phyloP scores from a whole-genome alignment of 2,113 vertebrate species.

The Meleagris gallopavo region DNA sequence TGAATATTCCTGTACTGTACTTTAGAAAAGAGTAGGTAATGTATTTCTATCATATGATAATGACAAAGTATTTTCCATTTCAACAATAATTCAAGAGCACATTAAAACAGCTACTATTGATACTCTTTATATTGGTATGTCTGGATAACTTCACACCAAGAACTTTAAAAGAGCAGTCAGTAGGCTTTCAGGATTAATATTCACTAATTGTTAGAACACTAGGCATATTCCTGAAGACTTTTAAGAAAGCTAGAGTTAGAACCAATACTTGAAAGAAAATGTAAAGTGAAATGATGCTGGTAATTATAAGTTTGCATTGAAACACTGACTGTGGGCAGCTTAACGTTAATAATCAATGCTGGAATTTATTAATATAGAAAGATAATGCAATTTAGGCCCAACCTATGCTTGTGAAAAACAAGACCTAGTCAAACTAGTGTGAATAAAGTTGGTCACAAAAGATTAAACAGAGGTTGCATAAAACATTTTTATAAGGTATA shows the following conservation, averaged over 20 bases:
- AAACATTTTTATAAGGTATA: neutral
- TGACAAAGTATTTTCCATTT: conserved; percentile 55
- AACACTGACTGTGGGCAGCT: neutral
- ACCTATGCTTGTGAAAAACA: neutral
- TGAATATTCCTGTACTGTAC: neutral
- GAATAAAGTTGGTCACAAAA: neutral
- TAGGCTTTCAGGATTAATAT: conserved; percentile 36
- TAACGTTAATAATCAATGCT: neutral
- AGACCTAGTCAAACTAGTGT: neutral
- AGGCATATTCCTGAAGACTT: conserved; percentile 1
- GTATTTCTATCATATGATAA: neutral
- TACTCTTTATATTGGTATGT: neutral
- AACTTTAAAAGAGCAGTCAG: conserved; percentile 28
- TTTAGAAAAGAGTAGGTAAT: neutral
- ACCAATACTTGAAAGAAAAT: neutral
- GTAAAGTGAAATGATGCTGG: neutral
- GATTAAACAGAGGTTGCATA: neutral
- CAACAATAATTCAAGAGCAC: conserved; percentile 36
- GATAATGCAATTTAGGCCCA: neutral
- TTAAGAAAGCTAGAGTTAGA: conserved; percentile 23
- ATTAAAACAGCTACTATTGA: conserved; percentile 35
- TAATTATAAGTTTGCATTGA: neutral
- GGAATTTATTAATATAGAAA: conserved; percentile 3
- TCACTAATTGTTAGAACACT: conserved; percentile 33
- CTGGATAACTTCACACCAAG: conserved; percentile 32